These are phyloP conservation scores for Enteromius afrohamiltoni DNA, from an alignment of 2,797 vertebrate species.

Conservation along the genomic window DNA sequence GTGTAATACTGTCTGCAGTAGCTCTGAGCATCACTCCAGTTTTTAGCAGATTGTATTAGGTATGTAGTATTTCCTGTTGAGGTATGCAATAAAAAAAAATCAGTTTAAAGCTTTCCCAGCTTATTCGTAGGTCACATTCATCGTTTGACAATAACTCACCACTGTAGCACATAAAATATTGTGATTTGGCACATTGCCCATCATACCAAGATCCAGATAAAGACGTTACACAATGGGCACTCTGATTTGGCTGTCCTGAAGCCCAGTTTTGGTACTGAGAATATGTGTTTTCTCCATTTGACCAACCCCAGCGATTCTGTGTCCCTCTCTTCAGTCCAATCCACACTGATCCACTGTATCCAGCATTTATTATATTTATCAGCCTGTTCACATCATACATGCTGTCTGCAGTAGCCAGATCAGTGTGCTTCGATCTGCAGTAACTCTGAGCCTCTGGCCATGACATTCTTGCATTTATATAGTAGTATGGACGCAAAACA, in stretches of 20 bases:
- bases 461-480: too few relatives aligned
- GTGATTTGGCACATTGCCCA: not conserved
- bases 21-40: conserved; percentile 22
- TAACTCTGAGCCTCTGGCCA: too few relatives aligned
- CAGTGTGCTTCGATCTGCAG: not conserved
- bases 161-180: conserved; percentile 23
- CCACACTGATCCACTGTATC: not conserved
- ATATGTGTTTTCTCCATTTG: conserved; percentile 25
- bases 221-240: not conserved
- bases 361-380: fast-evolving
- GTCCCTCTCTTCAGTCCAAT: not conserved
- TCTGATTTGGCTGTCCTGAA: not conserved
- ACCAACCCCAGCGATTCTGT: conserved; percentile 51
- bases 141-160: conserved; percentile 12
- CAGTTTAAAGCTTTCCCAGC: not conserved
- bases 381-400: not conserved
- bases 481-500: too few relatives aligned
- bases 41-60: not conserved
- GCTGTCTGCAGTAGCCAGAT: conserved; percentile 56
- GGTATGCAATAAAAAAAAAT: not conserved
- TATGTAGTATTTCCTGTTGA: not conserved
- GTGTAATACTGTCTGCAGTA: not conserved
- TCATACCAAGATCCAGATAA: not conserved
- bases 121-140: not conserved
- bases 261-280: not conserved